Evolutionary conservation across 2,888 invertebrate species (phyloP).

Genomic region (Eurois occulta): DNA sequence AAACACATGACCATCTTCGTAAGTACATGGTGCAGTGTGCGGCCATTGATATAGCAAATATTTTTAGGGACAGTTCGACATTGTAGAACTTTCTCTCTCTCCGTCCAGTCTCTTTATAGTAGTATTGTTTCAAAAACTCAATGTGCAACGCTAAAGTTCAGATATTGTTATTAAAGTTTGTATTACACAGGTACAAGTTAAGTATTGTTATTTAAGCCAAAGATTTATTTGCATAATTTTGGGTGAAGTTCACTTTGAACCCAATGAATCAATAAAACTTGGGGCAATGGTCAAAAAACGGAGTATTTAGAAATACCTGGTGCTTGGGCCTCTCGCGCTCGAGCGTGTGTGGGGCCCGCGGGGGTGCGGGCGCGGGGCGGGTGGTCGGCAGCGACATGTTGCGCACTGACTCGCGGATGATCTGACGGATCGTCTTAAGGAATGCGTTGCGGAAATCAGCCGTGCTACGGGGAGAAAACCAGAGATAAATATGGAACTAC

Average conservation of each 20-base stretch:
- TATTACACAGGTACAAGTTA: too few species aligned
- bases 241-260: neutral
- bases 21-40: neutral
- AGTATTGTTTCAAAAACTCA: neutral
- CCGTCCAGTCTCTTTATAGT: neutral
- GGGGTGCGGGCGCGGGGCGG: conserved; percentile 91
- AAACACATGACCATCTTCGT: neutral
- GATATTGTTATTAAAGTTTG: neutral
- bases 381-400: conserved; percentile 98
- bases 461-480: conserved; percentile 91
- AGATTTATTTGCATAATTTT: neutral
- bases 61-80: neutral
- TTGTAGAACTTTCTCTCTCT: neutral
- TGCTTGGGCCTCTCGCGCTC: conserved; percentile 91
- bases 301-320: conserved; percentile 81
- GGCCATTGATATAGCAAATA: neutral
- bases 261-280: neutral
- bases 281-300: neutral
- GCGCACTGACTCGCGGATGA: conserved; percentile 98
- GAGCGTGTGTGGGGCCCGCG: conserved; percentile 85
- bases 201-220: neutral
- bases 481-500: neutral
- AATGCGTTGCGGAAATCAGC: conserved; percentile 99
- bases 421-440: conserved; percentile 98
- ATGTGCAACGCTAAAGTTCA: neutral